Percentiles rank a stretch among this genome's conserved stretches.
phyloP scores from a whole-genome alignment of 2,888 invertebrate species.

The Yponomeuta sedellus region DNA sequence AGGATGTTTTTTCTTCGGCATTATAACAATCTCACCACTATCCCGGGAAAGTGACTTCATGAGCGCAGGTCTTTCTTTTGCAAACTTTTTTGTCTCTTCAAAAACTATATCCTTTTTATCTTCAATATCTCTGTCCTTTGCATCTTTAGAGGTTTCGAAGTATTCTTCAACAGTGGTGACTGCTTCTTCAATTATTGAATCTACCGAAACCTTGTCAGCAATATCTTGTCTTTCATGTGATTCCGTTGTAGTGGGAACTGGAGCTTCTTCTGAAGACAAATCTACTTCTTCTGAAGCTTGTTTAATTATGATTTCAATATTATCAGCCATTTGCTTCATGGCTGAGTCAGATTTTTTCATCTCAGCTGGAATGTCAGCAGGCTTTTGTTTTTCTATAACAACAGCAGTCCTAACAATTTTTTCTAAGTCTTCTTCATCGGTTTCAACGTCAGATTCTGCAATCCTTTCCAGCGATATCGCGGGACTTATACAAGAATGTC shows the following conservation, averaged over 20 bases:
- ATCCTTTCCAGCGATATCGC: conserved; percentile 68
- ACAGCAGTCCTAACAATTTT: conserved; percentile 17
- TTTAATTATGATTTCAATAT: conserved; percentile 70
- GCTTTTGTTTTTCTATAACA: conserved; percentile 28
- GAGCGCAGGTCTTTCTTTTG: conserved; percentile 57
- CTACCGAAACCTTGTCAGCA: conserved; percentile 59
- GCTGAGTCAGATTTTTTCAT: conserved; percentile 69
- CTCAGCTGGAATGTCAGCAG: conserved; percentile 34
- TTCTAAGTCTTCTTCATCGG: conserved; percentile 50
- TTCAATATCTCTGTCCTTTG: conserved; percentile 41
- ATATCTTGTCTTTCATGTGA: conserved; percentile 35
- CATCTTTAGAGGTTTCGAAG: conserved; percentile 44
- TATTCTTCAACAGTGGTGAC: conserved; percentile 61
- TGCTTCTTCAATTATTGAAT: conserved; percentile 68
- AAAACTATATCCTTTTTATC: conserved; percentile 43
- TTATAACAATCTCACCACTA: conserved; percentile 64
- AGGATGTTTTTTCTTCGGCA: conserved; percentile 68
- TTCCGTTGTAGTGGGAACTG: conserved; percentile 34
- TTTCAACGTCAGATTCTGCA: conserved; percentile 64
- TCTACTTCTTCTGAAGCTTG: conserved; percentile 70
- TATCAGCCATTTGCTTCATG: conserved; percentile 73
- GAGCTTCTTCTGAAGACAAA: conserved; percentile 56
- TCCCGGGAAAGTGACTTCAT: conserved; percentile 68
- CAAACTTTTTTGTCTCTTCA: conserved; percentile 48
- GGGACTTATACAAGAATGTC: conserved; percentile 69